These are phyloP conservation scores for Lipophrys pholis DNA, from an alignment of 2,113 vertebrate species.

Conservation along the genomic window DNA sequence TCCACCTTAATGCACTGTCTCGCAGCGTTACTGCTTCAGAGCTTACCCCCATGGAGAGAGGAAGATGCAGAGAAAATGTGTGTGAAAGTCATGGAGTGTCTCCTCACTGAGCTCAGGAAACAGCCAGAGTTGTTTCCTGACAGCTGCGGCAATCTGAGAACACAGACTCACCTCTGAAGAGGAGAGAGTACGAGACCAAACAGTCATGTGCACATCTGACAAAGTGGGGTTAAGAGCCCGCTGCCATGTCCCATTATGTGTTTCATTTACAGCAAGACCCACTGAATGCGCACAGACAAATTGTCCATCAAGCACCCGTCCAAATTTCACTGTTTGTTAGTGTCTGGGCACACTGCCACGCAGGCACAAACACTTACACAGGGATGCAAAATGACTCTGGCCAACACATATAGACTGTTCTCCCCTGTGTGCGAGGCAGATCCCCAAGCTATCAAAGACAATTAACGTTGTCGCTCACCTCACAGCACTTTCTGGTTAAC, in stretches of 20 bases:
- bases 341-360: conserved; percentile 21
- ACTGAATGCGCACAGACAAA: conserved; percentile 34
- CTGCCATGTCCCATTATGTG: conserved; percentile 69
- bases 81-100: conserved; percentile 27
- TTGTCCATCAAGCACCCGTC: conserved; percentile 24
- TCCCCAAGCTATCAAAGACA: conserved; percentile 67
- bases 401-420: conserved; percentile 16
- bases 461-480: conserved; percentile 69
- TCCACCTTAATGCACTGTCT: conserved; percentile 19
- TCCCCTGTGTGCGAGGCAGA: conserved; percentile 28
- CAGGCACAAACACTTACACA: conserved; percentile 10
- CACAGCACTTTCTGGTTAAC: conserved; percentile 58
- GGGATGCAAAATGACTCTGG: conserved; percentile 39
- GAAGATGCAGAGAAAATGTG: conserved; percentile 15
- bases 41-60: conserved; percentile 10
- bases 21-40: conserved; percentile 35
- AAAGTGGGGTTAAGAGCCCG: conserved; percentile 69
- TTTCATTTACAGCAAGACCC: conserved; percentile 59
- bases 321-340: conserved; percentile 21
- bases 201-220: conserved; percentile 57
- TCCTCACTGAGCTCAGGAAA: conserved; percentile 47
- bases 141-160: conserved; percentile 74
- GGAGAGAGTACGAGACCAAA: conserved; percentile 38
- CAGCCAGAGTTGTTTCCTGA: conserved; percentile 53
- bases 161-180: conserved; percentile 50